phyloP scores from a whole-genome alignment of 2,888 invertebrate genomes.

The Lampropteryx suffumata region DNA sequence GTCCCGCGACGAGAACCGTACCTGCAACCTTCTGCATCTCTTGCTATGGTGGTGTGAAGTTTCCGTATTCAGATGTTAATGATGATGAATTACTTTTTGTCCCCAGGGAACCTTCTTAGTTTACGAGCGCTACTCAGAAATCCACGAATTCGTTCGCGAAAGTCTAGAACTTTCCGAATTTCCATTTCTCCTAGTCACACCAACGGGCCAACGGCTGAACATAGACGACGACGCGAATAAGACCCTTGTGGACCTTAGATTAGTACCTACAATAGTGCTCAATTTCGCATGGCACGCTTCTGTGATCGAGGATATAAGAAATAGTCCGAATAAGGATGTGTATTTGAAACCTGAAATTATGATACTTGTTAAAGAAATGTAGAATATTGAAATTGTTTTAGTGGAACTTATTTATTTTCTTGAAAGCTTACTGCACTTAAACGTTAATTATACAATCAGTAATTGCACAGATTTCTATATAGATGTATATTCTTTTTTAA shows the following conservation, averaged over 20 bases:
- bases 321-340: slow-evolving; percentile 79
- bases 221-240: slow-evolving; percentile 86
- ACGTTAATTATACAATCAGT: no score
- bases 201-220: slow-evolving; percentile 85
- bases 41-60: no score
- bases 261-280: slow-evolving; percentile 92
- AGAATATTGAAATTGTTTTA: not conserved
- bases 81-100: slow-evolving; percentile 6
- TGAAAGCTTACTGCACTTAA: no score
- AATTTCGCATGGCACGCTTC: slow-evolving; percentile 87
- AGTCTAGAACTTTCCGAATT: slow-evolving; percentile 86
- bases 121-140: slow-evolving; percentile 88
- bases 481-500: no score
- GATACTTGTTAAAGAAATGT: slow-evolving; percentile 84
- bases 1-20: no score
- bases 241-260: slow-evolving; percentile 88
- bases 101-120: slow-evolving; percentile 93
- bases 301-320: slow-evolving; percentile 74
- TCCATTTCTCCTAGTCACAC: slow-evolving; percentile 87
- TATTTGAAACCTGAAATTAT: slow-evolving; percentile 91
- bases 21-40: no score
- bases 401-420: no score
- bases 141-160: slow-evolving; percentile 91
- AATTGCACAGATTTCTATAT: no score
- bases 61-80: no score